A percentile compares a stretch with the other conserved stretches of the same genome.
phyloP scores from a whole-genome alignment of 2,797 vertebrate species.

The Numenius phaeopus region DNA sequence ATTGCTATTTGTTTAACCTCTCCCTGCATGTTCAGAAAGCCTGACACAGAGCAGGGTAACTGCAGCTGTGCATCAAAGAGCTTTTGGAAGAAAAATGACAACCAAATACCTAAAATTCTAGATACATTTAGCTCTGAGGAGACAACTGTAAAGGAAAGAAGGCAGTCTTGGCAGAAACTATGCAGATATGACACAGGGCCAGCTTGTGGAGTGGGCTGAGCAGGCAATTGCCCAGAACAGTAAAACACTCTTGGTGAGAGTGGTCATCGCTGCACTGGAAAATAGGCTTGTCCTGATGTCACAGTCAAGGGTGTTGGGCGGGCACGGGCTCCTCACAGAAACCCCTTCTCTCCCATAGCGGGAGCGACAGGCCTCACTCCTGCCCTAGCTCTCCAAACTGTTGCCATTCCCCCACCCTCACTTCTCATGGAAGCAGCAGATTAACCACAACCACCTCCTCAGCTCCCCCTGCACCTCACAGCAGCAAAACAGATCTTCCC shows the following conservation, averaged over 20 bases:
- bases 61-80: neutral
- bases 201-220: neutral
- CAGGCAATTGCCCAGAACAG: neutral
- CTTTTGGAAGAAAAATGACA: neutral
- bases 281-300: neutral
- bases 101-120: neutral
- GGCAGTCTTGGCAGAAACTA: neutral
- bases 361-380: neutral
- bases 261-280: neutral
- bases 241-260: neutral
- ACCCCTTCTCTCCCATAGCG: neutral
- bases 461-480: rapidly evolving
- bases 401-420: neutral
- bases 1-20: neutral
- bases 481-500: neutral
- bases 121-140: neutral
- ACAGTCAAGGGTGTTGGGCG: neutral
- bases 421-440: neutral
- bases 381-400: neutral
- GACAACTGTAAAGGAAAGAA: neutral
- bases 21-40: neutral
- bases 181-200: neutral
- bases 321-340: neutral
- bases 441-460: neutral
- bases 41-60: neutral